A percentile compares a stretch with the other conserved stretches of the same genome.
Evolutionary conservation across 2,113 vertebrate genomes (phyloP).

Genomic region (Oryzias curvinotus): DNA sequence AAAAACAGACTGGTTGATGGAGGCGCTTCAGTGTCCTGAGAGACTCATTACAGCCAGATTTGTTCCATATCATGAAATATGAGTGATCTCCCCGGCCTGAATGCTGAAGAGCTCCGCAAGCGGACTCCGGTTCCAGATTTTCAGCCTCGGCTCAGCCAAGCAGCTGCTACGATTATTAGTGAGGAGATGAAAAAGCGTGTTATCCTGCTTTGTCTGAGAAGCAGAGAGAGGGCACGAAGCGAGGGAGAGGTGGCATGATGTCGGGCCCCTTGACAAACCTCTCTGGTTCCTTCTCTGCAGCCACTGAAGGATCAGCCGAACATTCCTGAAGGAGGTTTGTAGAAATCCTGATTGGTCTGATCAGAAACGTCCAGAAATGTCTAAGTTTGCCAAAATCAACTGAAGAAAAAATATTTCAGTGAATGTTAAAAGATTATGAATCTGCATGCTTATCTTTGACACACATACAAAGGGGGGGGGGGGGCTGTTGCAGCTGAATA

Average conservation of each 20-base stretch:
- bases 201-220: constrained; percentile 38
- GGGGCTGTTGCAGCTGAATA: constrained; percentile 56
- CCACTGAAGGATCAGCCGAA: too few relatives aligned
- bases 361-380: neutral
- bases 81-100: constrained; percentile 58
- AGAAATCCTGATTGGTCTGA: neutral
- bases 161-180: constrained; percentile 41
- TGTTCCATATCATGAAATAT: constrained; percentile 72
- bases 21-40: constrained; percentile 58
- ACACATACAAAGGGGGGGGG: constrained; percentile 37
- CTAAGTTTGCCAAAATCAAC: neutral
- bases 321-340: too few relatives aligned
- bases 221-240: constrained; percentile 14
- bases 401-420: neutral
- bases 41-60: constrained; percentile 69
- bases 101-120: constrained; percentile 61
- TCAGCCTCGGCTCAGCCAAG: constrained; percentile 35
- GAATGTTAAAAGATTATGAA: constrained; percentile 16
- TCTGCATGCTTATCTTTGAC: constrained; percentile 29
- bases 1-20: constrained; percentile 41
- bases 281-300: too few relatives aligned
- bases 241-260: neutral
- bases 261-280: too few relatives aligned
- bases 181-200: constrained; percentile 50
- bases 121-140: constrained; percentile 33